Conservation (phyloP, 2,888 invertebrate species). For the Atrina japonica region DNA sequence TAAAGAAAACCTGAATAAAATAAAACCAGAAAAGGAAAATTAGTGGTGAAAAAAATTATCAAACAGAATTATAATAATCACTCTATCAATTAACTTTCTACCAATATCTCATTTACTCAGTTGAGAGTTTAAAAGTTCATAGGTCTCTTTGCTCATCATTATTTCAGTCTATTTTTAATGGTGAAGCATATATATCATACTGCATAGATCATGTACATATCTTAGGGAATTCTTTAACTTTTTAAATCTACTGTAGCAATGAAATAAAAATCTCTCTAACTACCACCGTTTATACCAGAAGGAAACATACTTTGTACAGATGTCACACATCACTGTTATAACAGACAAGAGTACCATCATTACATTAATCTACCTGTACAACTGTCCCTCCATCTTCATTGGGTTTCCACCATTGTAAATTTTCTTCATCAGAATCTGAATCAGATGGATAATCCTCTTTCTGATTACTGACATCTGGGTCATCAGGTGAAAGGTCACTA, state of each 20-base stretch:
- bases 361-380: conserved; percentile 66
- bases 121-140: background rate
- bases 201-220: no score
- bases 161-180: background rate
- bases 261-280: no score
- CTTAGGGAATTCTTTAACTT: no score
- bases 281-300: no score
- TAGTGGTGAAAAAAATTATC: background rate
- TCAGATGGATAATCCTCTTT: conserved; percentile 69
- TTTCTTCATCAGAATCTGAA: conserved; percentile 77
- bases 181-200: background rate
- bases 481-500: conserved; percentile 68
- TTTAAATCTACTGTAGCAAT: no score
- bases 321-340: no score
- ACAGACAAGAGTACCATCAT: no score
- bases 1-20: conserved; percentile 82
- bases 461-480: conserved; percentile 62
- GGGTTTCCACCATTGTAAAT: conserved; percentile 31
- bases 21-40: conserved; percentile 24
- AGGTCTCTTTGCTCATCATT: background rate
- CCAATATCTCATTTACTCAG: no score
- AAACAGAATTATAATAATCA: no score
- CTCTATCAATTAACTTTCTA: no score
- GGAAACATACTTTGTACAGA: no score
- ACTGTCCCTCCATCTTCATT: conserved; percentile 50